A percentile compares a stretch with the other conserved stretches of the same genome.
Evolutionary conservation across 2,113 vertebrate genomes (phyloP).

Genomic region (Cairina moschata): DNA sequence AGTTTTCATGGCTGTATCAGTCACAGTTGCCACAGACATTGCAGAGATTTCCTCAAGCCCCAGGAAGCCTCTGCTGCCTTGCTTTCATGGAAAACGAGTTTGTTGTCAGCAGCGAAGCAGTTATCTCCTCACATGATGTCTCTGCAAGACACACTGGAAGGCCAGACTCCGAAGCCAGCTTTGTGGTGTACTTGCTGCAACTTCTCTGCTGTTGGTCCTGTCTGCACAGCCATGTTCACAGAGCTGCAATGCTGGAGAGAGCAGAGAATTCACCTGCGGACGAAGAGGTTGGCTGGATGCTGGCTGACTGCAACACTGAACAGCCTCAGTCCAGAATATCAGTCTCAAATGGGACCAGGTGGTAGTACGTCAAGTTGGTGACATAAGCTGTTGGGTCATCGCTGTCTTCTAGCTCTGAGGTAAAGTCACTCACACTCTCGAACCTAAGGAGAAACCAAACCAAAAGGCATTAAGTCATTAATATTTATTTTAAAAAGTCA

Average conservation of each 20-base stretch:
- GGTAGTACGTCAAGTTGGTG: slow-evolving; percentile 97
- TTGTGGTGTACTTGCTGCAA: neutral
- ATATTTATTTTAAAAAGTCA: neutral
- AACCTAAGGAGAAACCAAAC: slow-evolving; percentile 78
- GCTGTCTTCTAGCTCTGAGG: slow-evolving; percentile 81
- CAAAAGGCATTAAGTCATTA: neutral
- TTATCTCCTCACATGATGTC: neutral
- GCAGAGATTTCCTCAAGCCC: neutral
- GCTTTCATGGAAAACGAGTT: neutral
- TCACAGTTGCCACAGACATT: neutral
- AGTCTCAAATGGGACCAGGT: slow-evolving; percentile 95
- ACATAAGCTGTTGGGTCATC: slow-evolving; percentile 92
- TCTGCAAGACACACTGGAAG: neutral
- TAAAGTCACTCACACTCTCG: slow-evolving; percentile 86
- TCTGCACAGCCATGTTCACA: neutral
- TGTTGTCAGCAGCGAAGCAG: neutral
- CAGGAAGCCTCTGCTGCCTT: neutral
- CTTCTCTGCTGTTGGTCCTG: neutral
- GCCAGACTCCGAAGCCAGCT: neutral
- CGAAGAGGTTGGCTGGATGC: neutral
- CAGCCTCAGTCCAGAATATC: slow-evolving; percentile 93
- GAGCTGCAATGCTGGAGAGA: neutral
- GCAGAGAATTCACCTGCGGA: neutral
- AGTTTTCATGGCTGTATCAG: neutral
- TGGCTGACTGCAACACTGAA: neutral